Conservation (phyloP, 2,113 vertebrate species). For the Malurus elegans region DNA sequence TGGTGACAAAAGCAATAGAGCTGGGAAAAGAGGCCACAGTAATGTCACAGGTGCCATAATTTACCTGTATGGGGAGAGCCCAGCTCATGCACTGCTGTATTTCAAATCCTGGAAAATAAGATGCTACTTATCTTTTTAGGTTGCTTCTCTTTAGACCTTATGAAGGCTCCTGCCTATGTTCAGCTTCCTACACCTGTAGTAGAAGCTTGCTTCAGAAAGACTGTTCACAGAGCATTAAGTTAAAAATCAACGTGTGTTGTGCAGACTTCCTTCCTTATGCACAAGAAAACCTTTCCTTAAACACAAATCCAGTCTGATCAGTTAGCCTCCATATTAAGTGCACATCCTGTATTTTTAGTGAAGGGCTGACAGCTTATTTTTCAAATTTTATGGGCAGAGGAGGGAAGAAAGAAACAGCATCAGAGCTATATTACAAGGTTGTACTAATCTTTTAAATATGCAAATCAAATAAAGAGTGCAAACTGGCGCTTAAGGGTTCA, state of each 20-base stretch:
- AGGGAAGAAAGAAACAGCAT: neutral
- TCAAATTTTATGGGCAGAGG: neutral
- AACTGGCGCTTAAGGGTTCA: neutral
- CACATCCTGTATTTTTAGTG: neutral
- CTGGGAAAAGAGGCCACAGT: neutral
- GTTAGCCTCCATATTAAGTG: neutral
- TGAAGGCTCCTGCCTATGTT: neutral
- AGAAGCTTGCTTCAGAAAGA: neutral
- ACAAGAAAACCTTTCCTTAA: neutral
- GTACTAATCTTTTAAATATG: neutral
- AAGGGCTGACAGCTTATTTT: neutral
- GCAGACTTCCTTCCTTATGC: neutral
- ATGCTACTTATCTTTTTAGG: neutral
- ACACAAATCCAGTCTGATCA: neutral
- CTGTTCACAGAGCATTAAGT: neutral
- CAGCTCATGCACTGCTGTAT: neutral
- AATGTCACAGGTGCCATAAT: neutral
- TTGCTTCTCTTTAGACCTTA: neutral
- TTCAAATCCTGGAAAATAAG: neutral
- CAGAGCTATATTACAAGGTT: neutral
- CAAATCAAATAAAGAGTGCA: neutral
- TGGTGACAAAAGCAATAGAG: neutral
- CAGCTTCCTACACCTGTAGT: neutral
- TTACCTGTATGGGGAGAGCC: neutral
- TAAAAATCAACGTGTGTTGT: neutral